phyloP scores from a whole-genome alignment of 2,113 vertebrate species.

The Pristiophorus japonicus region DNA sequence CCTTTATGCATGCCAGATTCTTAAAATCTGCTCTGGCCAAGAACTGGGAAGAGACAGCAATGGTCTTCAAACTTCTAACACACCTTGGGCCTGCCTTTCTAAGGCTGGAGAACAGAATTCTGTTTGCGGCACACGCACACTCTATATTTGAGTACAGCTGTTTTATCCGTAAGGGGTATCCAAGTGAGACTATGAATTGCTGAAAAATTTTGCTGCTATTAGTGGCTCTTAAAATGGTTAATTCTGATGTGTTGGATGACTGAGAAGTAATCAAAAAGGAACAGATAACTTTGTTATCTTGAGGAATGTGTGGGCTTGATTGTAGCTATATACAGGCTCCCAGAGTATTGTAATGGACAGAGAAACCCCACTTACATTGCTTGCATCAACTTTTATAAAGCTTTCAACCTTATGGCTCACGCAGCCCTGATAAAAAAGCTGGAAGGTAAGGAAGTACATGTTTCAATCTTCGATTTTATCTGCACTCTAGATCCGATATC shows the following conservation, averaged over 20 bases:
- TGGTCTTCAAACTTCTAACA: not conserved
- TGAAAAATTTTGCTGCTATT: not conserved
- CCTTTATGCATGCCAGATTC: not conserved
- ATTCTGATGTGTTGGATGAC: not conserved
- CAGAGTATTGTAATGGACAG: not conserved
- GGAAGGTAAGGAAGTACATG: not conserved
- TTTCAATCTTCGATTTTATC: not conserved
- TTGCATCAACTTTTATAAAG: not conserved
- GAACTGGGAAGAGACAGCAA: not conserved
- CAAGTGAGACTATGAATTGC: not conserved
- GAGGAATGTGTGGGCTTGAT: not conserved
- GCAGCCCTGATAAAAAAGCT: not conserved
- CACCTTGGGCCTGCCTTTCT: not conserved
- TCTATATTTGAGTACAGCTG: not conserved
- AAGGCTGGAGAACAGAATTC: not conserved
- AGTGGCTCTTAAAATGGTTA: not conserved
- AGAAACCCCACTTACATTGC: not conserved
- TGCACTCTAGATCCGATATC: not conserved
- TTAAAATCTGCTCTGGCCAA: not conserved
- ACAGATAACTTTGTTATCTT: conserved; percentile 18
- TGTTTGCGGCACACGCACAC: not conserved
- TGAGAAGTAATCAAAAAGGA: not conserved
- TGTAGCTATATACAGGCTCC: not conserved
- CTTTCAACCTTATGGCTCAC: not conserved
- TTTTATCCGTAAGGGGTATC: no score